phyloP scores from a whole-genome alignment of 2,113 vertebrate species.

The Suricata suricatta region DNA sequence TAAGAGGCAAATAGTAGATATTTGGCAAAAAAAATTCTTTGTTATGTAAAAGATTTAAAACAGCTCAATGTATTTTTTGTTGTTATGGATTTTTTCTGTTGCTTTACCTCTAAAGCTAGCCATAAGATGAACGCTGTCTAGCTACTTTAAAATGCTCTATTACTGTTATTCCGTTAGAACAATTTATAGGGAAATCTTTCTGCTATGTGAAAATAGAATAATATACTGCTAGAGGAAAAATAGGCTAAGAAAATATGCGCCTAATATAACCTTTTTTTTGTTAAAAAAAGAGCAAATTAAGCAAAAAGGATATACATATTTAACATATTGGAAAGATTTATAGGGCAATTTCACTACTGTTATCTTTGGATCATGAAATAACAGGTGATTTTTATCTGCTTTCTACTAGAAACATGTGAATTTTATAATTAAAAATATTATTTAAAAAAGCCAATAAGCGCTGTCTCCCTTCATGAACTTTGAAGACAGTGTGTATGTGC shows the following conservation, averaged over 20 bases:
- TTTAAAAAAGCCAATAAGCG: not conserved
- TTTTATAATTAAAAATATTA: slow-evolving; percentile 44
- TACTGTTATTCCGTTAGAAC: not conserved
- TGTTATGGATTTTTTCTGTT: not conserved
- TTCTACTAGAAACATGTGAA: not conserved
- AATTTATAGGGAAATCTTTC: not conserved
- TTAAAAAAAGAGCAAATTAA: slow-evolving; percentile 10
- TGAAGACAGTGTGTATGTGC: not conserved
- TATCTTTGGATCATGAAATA: slow-evolving; percentile 14
- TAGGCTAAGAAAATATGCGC: not conserved
- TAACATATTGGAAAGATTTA: not conserved
- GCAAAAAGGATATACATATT: not conserved
- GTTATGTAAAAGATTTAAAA: not conserved
- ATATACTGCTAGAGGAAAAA: not conserved
- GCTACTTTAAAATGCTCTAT: not conserved
- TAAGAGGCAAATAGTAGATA: not conserved
- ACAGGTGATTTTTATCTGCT: not conserved
- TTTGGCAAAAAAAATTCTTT: not conserved
- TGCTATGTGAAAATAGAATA: not conserved
- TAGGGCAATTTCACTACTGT: slow-evolving; percentile 1
- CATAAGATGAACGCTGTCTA: not conserved
- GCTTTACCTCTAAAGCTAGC: not conserved
- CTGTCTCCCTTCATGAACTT: not conserved
- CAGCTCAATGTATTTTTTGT: not conserved
- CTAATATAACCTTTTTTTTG: not conserved